Evolutionary conservation across 2,888 invertebrate species (phyloP).

Genomic region (Thelaira solivaga): DNA sequence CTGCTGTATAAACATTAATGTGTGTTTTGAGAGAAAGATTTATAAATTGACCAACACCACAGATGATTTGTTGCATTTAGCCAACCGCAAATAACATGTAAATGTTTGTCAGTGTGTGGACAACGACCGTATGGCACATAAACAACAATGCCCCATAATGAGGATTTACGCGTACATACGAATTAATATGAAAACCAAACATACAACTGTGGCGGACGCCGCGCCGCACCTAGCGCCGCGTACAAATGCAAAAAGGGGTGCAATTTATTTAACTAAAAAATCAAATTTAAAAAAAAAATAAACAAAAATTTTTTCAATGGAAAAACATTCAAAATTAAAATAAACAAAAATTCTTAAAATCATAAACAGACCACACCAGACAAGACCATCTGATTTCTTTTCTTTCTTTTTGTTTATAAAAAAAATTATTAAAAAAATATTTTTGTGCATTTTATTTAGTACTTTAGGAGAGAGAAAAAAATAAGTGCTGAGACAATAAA

Average conservation of each 20-base stretch:
- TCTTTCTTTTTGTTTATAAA: neutral
- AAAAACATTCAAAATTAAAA: conserved; percentile 36
- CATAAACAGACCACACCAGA: conserved; percentile 4
- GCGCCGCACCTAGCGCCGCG: conserved; percentile 66
- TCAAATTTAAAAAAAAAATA: neutral
- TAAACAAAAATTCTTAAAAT: conserved; percentile 1
- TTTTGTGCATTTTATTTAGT: conserved; percentile 46
- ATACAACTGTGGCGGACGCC: conserved; percentile 71
- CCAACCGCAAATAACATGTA: conserved; percentile 53
- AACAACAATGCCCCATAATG: conserved; percentile 71
- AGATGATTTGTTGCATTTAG: conserved; percentile 54
- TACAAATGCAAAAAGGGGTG: conserved; percentile 64
- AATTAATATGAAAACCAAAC: conserved; percentile 64
- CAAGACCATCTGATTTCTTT: too few species aligned
- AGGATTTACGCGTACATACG: conserved; percentile 67
- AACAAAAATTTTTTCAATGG: conserved; percentile 40
- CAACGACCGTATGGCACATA: conserved; percentile 67
- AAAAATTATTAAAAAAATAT: conserved; percentile 21
- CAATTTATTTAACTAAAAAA: conserved; percentile 39
- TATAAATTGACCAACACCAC: conserved; percentile 56
- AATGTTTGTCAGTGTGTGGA: conserved; percentile 49
- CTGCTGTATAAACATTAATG: neutral
- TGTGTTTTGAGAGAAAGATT: neutral
- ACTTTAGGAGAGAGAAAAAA: conserved; percentile 37
- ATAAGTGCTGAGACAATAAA: conserved; percentile 58